phyloP scores from a whole-genome alignment of 2,797 vertebrate species.

The Pantherophis vulpinus region DNA sequence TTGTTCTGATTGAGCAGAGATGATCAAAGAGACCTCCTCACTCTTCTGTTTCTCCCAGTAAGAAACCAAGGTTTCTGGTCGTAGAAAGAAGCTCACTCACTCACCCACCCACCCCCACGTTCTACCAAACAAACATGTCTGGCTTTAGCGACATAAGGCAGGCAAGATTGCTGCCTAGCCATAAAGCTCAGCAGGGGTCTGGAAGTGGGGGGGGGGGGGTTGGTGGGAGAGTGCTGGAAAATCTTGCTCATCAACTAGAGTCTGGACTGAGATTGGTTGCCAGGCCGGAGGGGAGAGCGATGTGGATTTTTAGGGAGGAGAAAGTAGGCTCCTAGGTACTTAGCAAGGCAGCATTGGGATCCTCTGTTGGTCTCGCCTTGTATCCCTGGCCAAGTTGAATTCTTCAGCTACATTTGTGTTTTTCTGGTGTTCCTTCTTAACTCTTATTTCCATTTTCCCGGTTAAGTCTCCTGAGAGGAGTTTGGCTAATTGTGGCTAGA shows the following conservation, averaged over 20 bases:
- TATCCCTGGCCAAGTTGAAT: not conserved
- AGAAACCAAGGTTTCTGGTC: not conserved
- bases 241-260: slow-evolving; percentile 25
- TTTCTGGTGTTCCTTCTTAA: not conserved
- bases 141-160: not conserved
- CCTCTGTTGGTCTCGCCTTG: not conserved
- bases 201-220: not conserved
- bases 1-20: not conserved
- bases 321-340: not conserved
- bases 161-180: slow-evolving; percentile 7
- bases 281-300: not conserved
- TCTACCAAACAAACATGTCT: not conserved
- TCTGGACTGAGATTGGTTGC: not conserved
- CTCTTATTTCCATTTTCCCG: not conserved
- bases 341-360: not conserved
- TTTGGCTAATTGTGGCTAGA: not conserved
- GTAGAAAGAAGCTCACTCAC: not conserved
- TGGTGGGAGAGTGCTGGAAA: slow-evolving; percentile 15
- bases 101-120: not conserved
- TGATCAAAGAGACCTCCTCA: not conserved
- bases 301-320: not conserved
- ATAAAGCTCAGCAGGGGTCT: slow-evolving; percentile 4
- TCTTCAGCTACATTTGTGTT: not conserved
- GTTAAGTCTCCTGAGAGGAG: not conserved
- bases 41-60: not conserved